These are phyloP conservation scores for Periparus ater DNA, from an alignment of 2,797 vertebrate genomes.

Conservation along the genomic window DNA sequence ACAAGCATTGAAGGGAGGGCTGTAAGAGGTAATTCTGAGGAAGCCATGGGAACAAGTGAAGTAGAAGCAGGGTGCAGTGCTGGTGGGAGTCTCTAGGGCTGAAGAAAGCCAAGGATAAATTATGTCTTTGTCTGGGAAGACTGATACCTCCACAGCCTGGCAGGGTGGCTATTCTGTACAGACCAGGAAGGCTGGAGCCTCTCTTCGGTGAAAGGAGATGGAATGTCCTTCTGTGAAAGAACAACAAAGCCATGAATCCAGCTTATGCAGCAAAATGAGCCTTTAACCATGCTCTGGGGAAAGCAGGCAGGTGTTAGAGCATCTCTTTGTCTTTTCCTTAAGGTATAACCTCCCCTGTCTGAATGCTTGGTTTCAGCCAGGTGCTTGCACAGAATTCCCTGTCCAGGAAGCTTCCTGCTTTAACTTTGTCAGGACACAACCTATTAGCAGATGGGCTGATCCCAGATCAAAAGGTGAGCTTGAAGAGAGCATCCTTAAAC, in stretches of 20 bases:
- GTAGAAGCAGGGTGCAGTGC: not conserved
- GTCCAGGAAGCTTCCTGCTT: not conserved
- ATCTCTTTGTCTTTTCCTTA: not conserved
- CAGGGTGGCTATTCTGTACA: not conserved
- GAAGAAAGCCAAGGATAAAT: not conserved
- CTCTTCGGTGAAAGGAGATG: not conserved
- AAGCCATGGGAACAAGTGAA: not conserved
- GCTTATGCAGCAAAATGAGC: rapidly evolving
- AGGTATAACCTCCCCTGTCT: not conserved
- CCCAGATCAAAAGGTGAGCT: not conserved
- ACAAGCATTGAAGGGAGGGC: not conserved
- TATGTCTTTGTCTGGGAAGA: not conserved
- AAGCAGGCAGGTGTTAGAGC: not conserved
- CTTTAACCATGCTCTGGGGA: not conserved
- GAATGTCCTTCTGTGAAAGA: not conserved
- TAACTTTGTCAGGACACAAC: not conserved
- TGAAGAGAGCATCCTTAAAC: not conserved
- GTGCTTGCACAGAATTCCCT: not conserved
- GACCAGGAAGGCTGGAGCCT: not conserved
- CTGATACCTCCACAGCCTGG: not conserved
- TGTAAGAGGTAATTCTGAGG: not conserved
- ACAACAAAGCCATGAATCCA: not conserved
- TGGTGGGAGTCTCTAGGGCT: not conserved
- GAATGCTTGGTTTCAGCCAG: not conserved
- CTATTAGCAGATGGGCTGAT: not conserved